Evolutionary conservation across 2,113 vertebrate species (phyloP), one percentile per base, ranked within the genome.

Genomic region (Pandion haliaetus): DNA sequence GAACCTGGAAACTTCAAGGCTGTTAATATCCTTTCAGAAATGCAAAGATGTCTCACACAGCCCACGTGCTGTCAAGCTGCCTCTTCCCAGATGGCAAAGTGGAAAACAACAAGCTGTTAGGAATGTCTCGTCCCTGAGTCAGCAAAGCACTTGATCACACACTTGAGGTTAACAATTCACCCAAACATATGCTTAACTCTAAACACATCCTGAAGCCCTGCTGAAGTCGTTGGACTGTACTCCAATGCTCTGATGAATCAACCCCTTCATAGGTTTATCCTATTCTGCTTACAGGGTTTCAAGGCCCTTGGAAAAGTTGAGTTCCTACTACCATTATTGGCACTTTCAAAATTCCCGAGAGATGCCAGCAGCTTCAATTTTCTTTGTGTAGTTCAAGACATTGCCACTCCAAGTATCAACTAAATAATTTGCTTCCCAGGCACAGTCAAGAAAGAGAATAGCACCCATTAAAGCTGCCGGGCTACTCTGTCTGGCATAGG

Each of bases 71-170:
- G 96, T 90, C 94, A 94, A 92, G 70, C 73, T 96, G 90, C 90
- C 52, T 93, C 89, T 63, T 96, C 90, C 93, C 97, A 96, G 91
- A 95, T 91, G 87, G 97, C 81, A 79, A 91, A 92, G 86, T 97
- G 94, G 86, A 92, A 97, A 97, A 97, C 91, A 95, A 92, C 92
- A 92, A 95, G 73, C 90, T 82, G 52, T 65, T 88, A 92, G 86
- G 88, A 88, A 82, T 84, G 93, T 84, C 94, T 97, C 20, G 52
- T 94, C 88, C 94, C 77, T 79, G 92, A 97, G 83, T 95, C 94
- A 97, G 95, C 94, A 96, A 89, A 79, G 88, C 69, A 36, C 81
- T 97, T 17, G 38, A 86, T 93, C 86, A 71, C 66, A 71, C 77
- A 25, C 76, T 88, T 38, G 73, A 84, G 90, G 83, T 92, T 92